Evolutionary conservation across 2,888 invertebrate species (phyloP), one percentile per base, ranked within the genome.

Genomic region (Apantesis nais): DNA sequence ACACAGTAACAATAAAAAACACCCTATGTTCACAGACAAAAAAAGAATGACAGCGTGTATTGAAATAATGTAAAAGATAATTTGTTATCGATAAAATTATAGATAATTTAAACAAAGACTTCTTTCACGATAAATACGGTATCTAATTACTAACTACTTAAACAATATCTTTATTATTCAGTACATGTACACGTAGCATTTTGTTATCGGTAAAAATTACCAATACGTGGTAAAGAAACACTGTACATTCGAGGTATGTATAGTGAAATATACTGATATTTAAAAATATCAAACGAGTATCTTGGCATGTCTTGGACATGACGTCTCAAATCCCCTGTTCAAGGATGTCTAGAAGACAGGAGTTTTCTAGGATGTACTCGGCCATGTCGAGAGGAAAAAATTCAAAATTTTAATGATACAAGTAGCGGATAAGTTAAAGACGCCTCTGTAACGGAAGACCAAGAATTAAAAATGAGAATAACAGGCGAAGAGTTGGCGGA

Each of bases 91-190:
- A 66, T 58, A 63, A 62, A 67, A 70, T 69, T 48, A 60, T 69
- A 58, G 72, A 67, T 67, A 69, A 71, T 48, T 44, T 67, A 61
- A 65, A 67, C 67, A 80, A 81, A 67, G 74, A 48, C 48, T 74
- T 81, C 74, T 66, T 74, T 78, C 72, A 81, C 37, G 74, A 81
- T 78, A 77, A 71, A 72, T 67, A 61, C 29, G 55, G 65, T 72
- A 77, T 71, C 61, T 72, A 68, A 74, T 48, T 55, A 66, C 70
- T 65, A 74, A 66, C 72, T 67, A 66, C 74, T 65, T 52, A 55
- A 48, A 25, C 69, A 66, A 71, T 74, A 68, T 65, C 68, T 69
- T 68, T 70, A 44, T 70, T n/a, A 73, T n/a, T 52, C n/a, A 11
- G 31, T 55, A 66, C 37, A 37, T 37, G 37, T 58, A 58, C 58